These are phyloP conservation scores for Pentamera pediparva DNA, from an alignment of 53 echinoderm and acorn worm genomes.

Conservation along the genomic window DNA sequence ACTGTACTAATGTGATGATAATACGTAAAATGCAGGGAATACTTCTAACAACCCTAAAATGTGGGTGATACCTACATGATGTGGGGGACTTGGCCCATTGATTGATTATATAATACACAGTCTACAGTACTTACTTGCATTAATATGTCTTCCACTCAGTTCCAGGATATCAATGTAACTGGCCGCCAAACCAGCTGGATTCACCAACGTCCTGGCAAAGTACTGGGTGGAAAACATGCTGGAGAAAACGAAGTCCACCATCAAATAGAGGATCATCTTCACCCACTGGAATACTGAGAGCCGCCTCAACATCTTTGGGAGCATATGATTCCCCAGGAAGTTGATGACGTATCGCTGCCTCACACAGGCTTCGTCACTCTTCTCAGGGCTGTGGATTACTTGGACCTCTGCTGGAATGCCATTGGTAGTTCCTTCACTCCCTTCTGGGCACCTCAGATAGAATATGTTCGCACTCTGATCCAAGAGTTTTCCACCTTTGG, in stretches of 20 bases:
- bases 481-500: conserved; percentile 47
- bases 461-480: conserved; percentile 29
- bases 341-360: conserved; percentile 57
- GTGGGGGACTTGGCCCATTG: neutral
- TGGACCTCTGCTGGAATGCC: neutral
- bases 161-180: conserved; percentile 70
- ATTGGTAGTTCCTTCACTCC: no score
- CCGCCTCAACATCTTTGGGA: conserved; percentile 35
- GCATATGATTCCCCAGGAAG: conserved; percentile 40
- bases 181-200: conserved; percentile 48
- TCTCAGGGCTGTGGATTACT: neutral
- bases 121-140: conserved; percentile 28
- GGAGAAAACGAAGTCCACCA: conserved; percentile 52
- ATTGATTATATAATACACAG: neutral
- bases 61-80: no score
- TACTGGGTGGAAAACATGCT: conserved; percentile 49
- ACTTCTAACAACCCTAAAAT: no score
- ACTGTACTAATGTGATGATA: no score
- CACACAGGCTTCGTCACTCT: neutral
- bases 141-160: conserved; percentile 55
- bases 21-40: no score
- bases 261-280: conserved; percentile 40
- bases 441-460: no score
- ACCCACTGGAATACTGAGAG: conserved; percentile 53
- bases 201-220: conserved; percentile 50